Base-by-base conservation (phyloP, 2,797 vertebrate species). In the Argentina silus region DNA sequence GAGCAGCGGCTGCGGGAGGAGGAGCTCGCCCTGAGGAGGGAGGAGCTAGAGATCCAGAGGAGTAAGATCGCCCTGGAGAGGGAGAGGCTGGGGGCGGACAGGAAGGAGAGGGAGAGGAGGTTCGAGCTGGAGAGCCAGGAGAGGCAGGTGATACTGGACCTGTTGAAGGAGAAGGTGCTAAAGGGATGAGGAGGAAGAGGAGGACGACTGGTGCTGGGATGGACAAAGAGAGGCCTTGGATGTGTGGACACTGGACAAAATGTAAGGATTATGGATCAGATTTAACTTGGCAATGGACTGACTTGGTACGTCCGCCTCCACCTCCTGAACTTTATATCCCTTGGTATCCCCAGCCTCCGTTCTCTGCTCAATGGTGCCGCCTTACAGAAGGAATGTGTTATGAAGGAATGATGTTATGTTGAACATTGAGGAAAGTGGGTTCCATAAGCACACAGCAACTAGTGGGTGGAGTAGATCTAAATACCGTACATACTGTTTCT, bases 101-200 rank as follows among this genome's bases (percentile, higher is more conserved):
- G 89, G 74, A 93, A 90, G 80, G 93, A 94, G 76, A 87, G 91
- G 53, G 94, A 94, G 77, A 82, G 88, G 10, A 87, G 93, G 23
- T 94, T 94, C 77, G 93, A 94, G 78, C 87, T 94, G 63, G 93
- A 94, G 88, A 94, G 93, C 72, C 93, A 93, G 72, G 93, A 94
- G 86, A 90, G 94, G 68, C 93, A 94, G 85, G 93, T 95, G 71
- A 93, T 95, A 78, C 75, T 94, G 68, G 92, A 94, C 75, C 87
- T 95, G 75, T 81, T 95, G 1, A 94, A 94, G 80, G 91, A 93
- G 63, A 94, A 94, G 77, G 92, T 93, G 77, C 83, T 94, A 66
- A 93, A 91, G 75, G 82, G 85, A 55, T 91, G 81, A 87, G 73
- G 9, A 66, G 3, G 72, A 36, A 4, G 60, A 62, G 53, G 3